Evolutionary conservation across 2,113 vertebrate species (phyloP).

Genomic region (Etheostoma spectabile): DNA sequence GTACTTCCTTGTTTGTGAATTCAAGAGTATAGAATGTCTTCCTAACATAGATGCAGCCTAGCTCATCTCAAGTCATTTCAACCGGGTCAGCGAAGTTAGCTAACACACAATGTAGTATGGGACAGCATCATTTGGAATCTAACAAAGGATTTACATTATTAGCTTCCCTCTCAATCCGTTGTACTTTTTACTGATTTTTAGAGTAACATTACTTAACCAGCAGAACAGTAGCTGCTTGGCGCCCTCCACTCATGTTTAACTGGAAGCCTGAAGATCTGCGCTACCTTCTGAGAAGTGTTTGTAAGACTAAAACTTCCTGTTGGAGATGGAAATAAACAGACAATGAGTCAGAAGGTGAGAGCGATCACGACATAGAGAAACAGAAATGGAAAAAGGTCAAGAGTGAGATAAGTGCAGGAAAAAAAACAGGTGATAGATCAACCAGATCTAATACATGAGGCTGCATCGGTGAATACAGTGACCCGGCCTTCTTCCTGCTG

Average conservation of each 20-base stretch:
- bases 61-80: background rate
- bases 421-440: constrained; percentile 20
- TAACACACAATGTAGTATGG: background rate
- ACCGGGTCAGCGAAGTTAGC: background rate
- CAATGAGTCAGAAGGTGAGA: background rate
- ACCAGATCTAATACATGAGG: background rate
- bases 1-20: background rate
- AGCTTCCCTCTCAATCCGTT: background rate
- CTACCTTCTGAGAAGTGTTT: background rate
- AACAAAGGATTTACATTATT: background rate
- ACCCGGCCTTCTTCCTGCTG: constrained; percentile 7
- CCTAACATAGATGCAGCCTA: background rate
- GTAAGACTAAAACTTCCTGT: background rate
- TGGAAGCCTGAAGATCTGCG: background rate
- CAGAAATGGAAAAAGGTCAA: constrained; percentile 24
- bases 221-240: background rate
- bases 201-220: background rate
- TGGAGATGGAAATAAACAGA: constrained; percentile 19
- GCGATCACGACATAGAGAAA: constrained; percentile 2
- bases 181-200: background rate
- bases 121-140: background rate
- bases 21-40: background rate
- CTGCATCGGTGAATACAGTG: background rate
- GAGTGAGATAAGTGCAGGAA: constrained; percentile 13
- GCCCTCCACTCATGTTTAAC: background rate